These are phyloP conservation scores for Ectropis grisescens DNA, from an alignment of 1,140 invertebrate genomes.

Conservation along the genomic window DNA sequence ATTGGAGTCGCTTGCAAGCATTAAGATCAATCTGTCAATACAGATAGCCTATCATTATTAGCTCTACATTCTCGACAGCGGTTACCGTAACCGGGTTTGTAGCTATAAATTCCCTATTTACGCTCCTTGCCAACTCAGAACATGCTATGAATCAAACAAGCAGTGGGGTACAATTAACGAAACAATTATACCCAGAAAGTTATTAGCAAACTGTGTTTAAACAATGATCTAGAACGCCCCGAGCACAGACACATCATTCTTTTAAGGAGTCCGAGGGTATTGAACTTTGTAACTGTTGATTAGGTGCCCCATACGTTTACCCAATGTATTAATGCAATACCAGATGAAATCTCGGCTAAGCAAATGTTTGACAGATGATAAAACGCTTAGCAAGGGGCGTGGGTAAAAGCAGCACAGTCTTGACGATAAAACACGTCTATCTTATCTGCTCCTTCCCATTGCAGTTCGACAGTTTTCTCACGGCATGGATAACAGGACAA, in stretches of 20 bases:
- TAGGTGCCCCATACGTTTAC: constrained; percentile 21
- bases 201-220: no score
- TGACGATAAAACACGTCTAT: constrained; percentile 24
- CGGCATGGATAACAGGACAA: constrained; percentile 5
- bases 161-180: no score
- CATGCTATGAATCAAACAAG: no score
- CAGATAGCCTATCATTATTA: constrained; percentile 19
- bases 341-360: constrained; percentile 38
- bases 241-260: no score
- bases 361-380: constrained; percentile 48
- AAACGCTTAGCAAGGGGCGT: constrained; percentile 20
- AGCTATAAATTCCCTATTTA: no score
- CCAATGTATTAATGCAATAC: constrained; percentile 14
- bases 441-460: constrained; percentile 28
- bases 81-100: constrained; percentile 19
- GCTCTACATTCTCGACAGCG: constrained; percentile 8
- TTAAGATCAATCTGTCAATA: constrained; percentile 10
- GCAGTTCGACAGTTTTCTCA: constrained; percentile 17
- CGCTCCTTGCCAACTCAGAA: no score
- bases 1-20: not conserved
- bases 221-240: no score
- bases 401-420: constrained; percentile 26
- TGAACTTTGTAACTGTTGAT: no score
- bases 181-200: no score
- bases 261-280: no score